Conservation (phyloP, 2,113 vertebrate genomes). For the Megalops atlanticus region DNA sequence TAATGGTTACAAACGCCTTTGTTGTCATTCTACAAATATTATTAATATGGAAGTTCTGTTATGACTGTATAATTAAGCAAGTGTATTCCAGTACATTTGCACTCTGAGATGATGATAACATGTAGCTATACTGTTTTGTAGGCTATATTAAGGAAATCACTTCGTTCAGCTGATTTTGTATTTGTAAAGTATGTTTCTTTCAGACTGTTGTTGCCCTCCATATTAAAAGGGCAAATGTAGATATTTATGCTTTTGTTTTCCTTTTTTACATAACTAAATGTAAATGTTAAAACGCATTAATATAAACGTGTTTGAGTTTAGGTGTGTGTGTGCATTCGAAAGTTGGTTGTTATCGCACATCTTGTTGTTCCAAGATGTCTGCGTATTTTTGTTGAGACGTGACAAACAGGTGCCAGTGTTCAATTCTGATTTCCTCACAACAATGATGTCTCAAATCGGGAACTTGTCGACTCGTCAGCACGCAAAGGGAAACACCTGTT, state of each 20-base stretch:
- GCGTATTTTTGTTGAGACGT: not conserved
- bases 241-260: not conserved
- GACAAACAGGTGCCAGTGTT: slow-evolving; percentile 29
- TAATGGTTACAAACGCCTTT: not conserved
- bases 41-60: no score
- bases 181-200: not conserved
- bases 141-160: not conserved
- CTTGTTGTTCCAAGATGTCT: not conserved
- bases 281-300: not conserved
- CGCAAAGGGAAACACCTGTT: slow-evolving; percentile 72
- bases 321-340: not conserved
- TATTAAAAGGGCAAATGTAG: not conserved
- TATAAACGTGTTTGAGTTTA: not conserved
- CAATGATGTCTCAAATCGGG: slow-evolving; percentile 21
- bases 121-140: not conserved
- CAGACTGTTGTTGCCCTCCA: not conserved
- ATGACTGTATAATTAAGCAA: no score
- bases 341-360: not conserved
- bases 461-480: slow-evolving; percentile 28
- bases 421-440: slow-evolving; percentile 31
- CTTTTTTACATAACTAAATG: not conserved
- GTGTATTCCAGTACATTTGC: no score
- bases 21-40: not conserved
- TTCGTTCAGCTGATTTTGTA: not conserved
- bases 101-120: no score